These are phyloP conservation scores for Penaeus vannamei DNA, from an alignment of 1,140 invertebrate genomes.

Conservation along the genomic window DNA sequence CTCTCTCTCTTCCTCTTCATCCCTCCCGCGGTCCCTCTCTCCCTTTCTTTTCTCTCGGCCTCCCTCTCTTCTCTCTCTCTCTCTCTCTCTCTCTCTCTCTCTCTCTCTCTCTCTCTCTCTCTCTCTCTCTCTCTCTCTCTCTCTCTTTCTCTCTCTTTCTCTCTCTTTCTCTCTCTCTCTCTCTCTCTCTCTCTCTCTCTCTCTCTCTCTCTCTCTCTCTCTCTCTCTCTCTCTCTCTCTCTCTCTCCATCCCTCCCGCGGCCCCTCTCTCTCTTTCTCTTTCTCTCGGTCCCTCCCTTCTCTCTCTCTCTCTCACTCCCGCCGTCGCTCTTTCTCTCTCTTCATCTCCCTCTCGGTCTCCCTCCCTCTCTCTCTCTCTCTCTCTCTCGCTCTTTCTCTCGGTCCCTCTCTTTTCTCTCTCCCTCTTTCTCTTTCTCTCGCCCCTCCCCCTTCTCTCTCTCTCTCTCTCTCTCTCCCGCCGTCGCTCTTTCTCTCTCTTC, in stretches of 20 bases:
- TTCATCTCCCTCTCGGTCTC: neutral
- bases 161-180: neutral
- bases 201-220: neutral
- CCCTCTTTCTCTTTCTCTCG: neutral
- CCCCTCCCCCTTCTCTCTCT: neutral
- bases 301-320: neutral
- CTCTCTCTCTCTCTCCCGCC: slow-evolving; percentile 23
- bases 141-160: neutral
- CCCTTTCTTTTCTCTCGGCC: neutral
- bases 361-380: neutral
- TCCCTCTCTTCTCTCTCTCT: neutral
- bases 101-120: no score
- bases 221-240: neutral
- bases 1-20: neutral
- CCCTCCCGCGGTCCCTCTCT: neutral
- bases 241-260: no score
- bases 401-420: neutral
- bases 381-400: neutral
- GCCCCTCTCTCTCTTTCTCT: neutral
- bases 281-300: neutral
- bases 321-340: neutral
- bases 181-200: neutral
- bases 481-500: slow-evolving; percentile 31
- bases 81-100: no score
- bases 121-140: no score